Evolutionary conservation across 2,888 invertebrate genomes (phyloP).

Genomic region (Iselma pallidipennis): DNA sequence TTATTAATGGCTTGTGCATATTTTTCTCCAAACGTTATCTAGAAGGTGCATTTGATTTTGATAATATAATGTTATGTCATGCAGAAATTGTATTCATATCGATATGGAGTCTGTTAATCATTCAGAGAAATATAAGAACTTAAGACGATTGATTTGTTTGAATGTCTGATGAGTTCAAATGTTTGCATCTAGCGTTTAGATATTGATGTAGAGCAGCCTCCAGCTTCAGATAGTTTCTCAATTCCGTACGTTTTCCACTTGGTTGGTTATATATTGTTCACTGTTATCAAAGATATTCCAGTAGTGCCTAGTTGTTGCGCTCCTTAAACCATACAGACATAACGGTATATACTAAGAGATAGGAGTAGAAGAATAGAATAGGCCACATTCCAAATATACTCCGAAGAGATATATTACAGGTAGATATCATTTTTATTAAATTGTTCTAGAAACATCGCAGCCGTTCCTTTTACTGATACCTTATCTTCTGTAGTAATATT

Average conservation of each 20-base stretch:
- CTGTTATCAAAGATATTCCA: not conserved
- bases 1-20: too few relatives aligned
- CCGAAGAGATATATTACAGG: not conserved
- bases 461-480: not conserved
- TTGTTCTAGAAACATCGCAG: not conserved
- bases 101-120: not conserved
- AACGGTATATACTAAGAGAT: not conserved
- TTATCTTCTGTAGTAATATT: constrained; percentile 15
- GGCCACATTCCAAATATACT: not conserved
- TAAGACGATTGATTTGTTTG: not conserved
- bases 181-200: not conserved
- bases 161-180: not conserved
- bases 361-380: not conserved
- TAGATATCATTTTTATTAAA: not conserved
- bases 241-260: not conserved
- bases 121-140: too few relatives aligned
- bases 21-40: too few relatives aligned
- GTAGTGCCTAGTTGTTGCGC: not conserved
- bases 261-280: not conserved
- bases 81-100: too few relatives aligned
- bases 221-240: not conserved
- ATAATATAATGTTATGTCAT: too few relatives aligned
- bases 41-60: too few relatives aligned
- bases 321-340: not conserved
- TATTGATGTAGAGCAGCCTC: not conserved